A percentile compares a stretch with the other conserved stretches of the same genome.
These are phyloP conservation scores for Acanthurus tractus DNA, from an alignment of 2,797 vertebrate genomes.

Conservation along the genomic window DNA sequence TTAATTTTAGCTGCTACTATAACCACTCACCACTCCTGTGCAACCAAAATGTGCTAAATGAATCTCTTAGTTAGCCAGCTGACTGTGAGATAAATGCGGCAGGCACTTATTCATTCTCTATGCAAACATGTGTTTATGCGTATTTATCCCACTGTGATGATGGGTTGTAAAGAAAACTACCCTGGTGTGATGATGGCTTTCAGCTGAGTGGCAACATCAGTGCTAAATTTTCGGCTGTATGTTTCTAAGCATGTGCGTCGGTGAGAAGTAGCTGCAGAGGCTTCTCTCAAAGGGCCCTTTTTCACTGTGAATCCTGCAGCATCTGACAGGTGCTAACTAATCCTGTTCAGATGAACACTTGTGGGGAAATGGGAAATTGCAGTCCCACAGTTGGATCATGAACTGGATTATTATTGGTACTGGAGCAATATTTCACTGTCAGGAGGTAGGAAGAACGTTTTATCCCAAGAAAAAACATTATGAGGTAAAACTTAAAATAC, in stretches of 20 bases:
- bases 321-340: slow-evolving; percentile 50
- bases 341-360: slow-evolving; percentile 24
- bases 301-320: slow-evolving; percentile 23
- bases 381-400: slow-evolving; percentile 11
- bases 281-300: slow-evolving; percentile 22
- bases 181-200: slow-evolving; percentile 50
- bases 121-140: slow-evolving; percentile 36
- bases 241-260: slow-evolving; percentile 13
- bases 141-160: slow-evolving; percentile 56
- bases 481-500: neutral
- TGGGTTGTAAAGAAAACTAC: slow-evolving; percentile 46
- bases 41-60: slow-evolving; percentile 12
- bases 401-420: slow-evolving; percentile 3
- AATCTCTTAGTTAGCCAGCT: slow-evolving; percentile 1
- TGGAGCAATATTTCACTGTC: neutral
- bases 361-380: slow-evolving; percentile 15
- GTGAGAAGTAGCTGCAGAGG: slow-evolving; percentile 19
- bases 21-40: neutral
- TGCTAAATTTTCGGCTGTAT: slow-evolving; percentile 15
- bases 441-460: neutral
- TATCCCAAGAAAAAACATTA: neutral
- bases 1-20: neutral
- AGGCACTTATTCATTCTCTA: slow-evolving; percentile 10
- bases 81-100: slow-evolving; percentile 26
- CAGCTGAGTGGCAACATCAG: slow-evolving; percentile 20